Evolutionary conservation across 2,888 invertebrate genomes (phyloP).

Genomic region (Drosophila quinaria): DNA sequence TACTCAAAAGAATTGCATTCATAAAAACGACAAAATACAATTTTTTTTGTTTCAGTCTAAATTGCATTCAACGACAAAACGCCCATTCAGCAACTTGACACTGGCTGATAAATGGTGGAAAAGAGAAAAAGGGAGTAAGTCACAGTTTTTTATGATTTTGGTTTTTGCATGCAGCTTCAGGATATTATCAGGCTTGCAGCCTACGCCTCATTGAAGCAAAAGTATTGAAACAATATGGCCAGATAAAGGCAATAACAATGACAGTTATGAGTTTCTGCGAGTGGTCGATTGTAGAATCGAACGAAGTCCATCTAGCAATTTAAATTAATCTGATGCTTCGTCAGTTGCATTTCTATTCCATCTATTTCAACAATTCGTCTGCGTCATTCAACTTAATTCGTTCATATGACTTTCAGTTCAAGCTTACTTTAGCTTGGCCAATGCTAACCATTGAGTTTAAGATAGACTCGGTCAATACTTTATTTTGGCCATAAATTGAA

Average conservation of each 20-base stretch:
- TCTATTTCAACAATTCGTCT: constrained; percentile 9
- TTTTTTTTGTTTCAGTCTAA: constrained; percentile 52
- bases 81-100: constrained; percentile 63
- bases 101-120: constrained; percentile 59
- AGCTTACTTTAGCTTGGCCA: constrained; percentile 11
- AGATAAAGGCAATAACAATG: constrained; percentile 59
- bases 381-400: constrained; percentile 47
- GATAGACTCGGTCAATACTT: constrained; percentile 36
- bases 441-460: constrained; percentile 24
- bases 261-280: constrained; percentile 66
- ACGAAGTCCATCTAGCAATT: constrained; percentile 24
- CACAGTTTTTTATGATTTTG: constrained; percentile 25
- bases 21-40: constrained; percentile 31
- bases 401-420: constrained; percentile 42
- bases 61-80: constrained; percentile 63
- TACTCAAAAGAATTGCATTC: constrained; percentile 17
- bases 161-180: constrained; percentile 18
- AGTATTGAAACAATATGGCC: constrained; percentile 63
- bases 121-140: constrained; percentile 8
- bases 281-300: constrained; percentile 13
- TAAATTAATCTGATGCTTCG: constrained; percentile 40
- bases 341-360: constrained; percentile 24
- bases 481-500: constrained; percentile 49
- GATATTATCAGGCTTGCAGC: constrained; percentile 48
- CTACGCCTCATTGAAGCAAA: constrained; percentile 64